Evolutionary conservation across 2,888 invertebrate species (phyloP).

Genomic region (Stenodema calcarata): DNA sequence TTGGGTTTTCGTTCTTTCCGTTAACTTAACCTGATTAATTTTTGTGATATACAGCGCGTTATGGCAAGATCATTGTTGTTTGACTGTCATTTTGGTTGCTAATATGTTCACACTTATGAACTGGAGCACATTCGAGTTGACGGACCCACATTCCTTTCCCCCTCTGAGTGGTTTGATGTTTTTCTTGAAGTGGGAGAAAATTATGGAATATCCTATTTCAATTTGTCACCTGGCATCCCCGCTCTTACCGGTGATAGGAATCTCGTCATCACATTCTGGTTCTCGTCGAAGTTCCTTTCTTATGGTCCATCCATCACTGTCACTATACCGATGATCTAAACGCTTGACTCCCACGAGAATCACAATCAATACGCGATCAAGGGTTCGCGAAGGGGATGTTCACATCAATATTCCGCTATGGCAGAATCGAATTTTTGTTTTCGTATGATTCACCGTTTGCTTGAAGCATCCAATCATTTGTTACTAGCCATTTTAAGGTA

Average conservation of each 20-base stretch:
- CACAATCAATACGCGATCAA: slow-evolving; percentile 7
- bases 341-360: neutral
- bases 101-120: too few relatives aligned
- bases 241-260: neutral
- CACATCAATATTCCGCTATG: neutral
- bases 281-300: neutral
- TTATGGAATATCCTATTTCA: neutral
- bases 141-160: too few relatives aligned
- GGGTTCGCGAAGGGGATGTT: neutral
- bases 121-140: too few relatives aligned
- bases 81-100: too few relatives aligned
- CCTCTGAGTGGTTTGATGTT: too few relatives aligned
- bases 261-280: neutral
- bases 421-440: neutral
- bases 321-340: neutral
- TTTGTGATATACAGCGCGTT: neutral
- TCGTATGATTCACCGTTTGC: too few relatives aligned
- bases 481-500: too few relatives aligned
- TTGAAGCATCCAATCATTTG: too few relatives aligned
- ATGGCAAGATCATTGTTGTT: neutral
- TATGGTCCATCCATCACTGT: slow-evolving; percentile 16
- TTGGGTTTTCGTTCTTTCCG: neutral
- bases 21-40: neutral
- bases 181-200: neutral
- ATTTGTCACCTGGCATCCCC: neutral